Evolutionary conservation across 1,140 invertebrate species (phyloP).

Genomic region (Hycleus cichorii): DNA sequence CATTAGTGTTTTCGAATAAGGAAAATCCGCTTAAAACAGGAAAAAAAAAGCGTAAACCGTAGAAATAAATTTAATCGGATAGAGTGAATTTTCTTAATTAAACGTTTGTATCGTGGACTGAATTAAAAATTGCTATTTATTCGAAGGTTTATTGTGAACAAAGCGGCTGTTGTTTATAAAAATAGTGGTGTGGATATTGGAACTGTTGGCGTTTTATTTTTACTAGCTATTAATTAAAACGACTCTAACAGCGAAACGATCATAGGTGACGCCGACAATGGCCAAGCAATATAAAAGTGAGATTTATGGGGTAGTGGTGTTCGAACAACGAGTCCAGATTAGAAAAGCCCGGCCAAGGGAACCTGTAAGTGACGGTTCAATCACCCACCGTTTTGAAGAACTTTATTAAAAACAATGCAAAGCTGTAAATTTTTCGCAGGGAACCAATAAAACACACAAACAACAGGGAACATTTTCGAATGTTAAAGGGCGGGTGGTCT

Average conservation of each 20-base stretch:
- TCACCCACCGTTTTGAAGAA: conserved; percentile 9
- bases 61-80: no score
- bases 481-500: no score
- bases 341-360: conserved; percentile 2
- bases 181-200: conserved; percentile 19
- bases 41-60: no score
- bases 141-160: not conserved
- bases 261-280: conserved; percentile 27
- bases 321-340: conserved; percentile 17
- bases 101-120: no score
- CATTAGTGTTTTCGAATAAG: not conserved
- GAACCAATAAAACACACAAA: no score
- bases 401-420: conserved; percentile 10
- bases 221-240: conserved; percentile 26
- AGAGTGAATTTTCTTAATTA: no score
- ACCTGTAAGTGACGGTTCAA: conserved; percentile 12
- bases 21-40: not conserved
- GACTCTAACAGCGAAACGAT: conserved; percentile 20
- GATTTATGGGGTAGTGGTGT: conserved; percentile 22
- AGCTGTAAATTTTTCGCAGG: conserved; percentile 4
- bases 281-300: conserved; percentile 28
- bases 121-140: no score
- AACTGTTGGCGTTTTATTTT: conserved; percentile 22
- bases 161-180: conserved; percentile 1
- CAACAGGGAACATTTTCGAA: no score